Conservation (phyloP, 2,113 vertebrate species). For the Cathartes aura region DNA sequence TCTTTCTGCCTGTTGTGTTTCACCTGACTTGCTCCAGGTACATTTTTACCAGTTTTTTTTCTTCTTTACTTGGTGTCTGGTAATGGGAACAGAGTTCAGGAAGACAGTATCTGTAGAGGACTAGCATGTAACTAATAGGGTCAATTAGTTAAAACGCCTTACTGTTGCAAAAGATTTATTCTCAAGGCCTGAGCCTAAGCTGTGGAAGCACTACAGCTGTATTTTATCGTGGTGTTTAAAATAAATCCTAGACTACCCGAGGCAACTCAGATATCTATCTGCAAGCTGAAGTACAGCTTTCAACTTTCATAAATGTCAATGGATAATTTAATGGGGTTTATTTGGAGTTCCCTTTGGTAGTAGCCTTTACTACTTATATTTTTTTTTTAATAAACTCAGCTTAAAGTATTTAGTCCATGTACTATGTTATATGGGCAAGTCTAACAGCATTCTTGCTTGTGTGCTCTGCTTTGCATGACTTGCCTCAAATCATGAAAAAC, state of each 20-base stretch:
- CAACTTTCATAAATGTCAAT: not conserved
- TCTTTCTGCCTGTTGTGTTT: not conserved
- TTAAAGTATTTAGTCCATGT: not conserved
- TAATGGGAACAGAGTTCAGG: not conserved
- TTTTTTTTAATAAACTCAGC: not conserved
- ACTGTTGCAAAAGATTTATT: not conserved
- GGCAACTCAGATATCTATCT: not conserved
- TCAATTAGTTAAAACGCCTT: not conserved
- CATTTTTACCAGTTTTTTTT: rapidly evolving
- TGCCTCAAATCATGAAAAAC: not conserved
- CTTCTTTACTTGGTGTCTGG: not conserved
- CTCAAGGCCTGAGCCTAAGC: not conserved
- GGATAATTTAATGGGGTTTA: not conserved
- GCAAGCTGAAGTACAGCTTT: not conserved
- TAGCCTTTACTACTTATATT: not conserved
- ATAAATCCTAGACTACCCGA: not conserved
- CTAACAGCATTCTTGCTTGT: not conserved
- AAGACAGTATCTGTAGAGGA: not conserved
- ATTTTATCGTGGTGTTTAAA: not conserved
- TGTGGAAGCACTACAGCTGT: not conserved
- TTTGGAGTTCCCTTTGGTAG: not conserved
- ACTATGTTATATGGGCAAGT: not conserved
- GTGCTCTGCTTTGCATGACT: not conserved
- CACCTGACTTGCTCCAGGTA: not conserved
- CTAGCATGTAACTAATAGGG: not conserved